Base-by-base conservation (phyloP, 2,888 invertebrate species). In the Lymantria dispar region DNA sequence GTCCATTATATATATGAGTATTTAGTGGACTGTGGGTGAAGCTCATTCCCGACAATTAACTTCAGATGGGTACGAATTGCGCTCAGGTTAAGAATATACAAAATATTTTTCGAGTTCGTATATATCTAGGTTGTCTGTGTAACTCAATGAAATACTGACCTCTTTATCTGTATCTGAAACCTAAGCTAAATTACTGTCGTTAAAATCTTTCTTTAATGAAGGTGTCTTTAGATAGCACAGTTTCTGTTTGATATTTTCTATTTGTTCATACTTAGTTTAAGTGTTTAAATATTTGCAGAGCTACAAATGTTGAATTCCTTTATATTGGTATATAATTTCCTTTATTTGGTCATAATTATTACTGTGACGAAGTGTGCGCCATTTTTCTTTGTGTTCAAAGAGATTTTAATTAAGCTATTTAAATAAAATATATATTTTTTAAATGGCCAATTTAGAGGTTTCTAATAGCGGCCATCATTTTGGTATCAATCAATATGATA, bases 281-380 rank as follows among this genome's bases (percentile, higher is more conserved):
- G 22, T 22, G 10, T 33, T 33, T 33, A 33, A 33, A 33, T 33
- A 10, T 33, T 33, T 33, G 50, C 44, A 39, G 59, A 52, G 56
- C 48, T 43, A 50, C 81, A 82, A 86, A 87, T 88, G 88, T 88
- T 88, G 88, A 88, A 88, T 88, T 88, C 88, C 88, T 88, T 84
- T 81, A 57, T 60, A 40, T 14, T 14, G 22, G 5, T 38, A 7
- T 60, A 62, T 44, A 36, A 39, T n/a, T 13, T 41, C 12, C 31
- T 45, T 40, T 40, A 54, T 48, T 60, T 58, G 8, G 33, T 33
- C 55, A 50, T 56, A 49, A 51, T 42, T 55, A 40, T 12, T 41
- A 47, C 45, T 52, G 45, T n/a, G n/a, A 38, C 38, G 38, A 50
- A 46, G 15, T 38, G 22, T 43, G 38, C 46, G 54, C 54, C 44